Evolutionary conservation across 2,113 vertebrate species (phyloP).

Genomic region (Formicarius rufipectus): DNA sequence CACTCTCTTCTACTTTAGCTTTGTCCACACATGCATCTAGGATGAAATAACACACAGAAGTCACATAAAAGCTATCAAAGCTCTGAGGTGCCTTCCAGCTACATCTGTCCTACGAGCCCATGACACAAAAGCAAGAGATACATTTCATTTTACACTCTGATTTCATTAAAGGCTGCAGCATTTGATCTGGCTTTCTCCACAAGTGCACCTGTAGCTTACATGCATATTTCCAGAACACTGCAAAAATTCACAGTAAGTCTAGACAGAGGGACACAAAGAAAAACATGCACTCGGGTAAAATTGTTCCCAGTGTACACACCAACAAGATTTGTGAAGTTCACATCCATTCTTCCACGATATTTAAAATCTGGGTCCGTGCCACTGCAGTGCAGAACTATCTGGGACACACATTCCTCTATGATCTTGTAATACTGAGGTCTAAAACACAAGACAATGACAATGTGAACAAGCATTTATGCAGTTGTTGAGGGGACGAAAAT

Average conservation of each 20-base stretch:
- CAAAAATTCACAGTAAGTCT: neutral
- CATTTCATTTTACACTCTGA: neutral
- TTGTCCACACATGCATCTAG: conserved; percentile 95
- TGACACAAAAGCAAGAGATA: neutral
- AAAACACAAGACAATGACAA: neutral
- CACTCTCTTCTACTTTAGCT: conserved; percentile 94
- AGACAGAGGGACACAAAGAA: neutral
- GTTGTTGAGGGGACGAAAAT: accelerated
- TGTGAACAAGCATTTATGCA: neutral
- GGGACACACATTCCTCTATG: conserved; percentile 93
- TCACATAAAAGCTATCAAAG: neutral
- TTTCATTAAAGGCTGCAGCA: neutral
- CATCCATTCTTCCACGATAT: conserved; percentile 87
- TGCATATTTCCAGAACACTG: neutral
- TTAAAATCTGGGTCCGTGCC: conserved; percentile 96
- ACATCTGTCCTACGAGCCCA: neutral
- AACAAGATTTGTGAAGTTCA: conserved; percentile 90
- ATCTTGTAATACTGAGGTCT: conserved; percentile 99
- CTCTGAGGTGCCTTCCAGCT: neutral
- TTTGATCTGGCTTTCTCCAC: neutral
- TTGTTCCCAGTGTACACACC: conserved; percentile 74
- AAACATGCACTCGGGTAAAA: neutral
- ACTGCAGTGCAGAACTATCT: conserved; percentile 91
- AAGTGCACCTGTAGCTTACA: neutral
- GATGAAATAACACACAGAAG: neutral